Evolutionary conservation across 2,888 invertebrate species (phyloP).

Genomic region (Acrobasis consociella): DNA sequence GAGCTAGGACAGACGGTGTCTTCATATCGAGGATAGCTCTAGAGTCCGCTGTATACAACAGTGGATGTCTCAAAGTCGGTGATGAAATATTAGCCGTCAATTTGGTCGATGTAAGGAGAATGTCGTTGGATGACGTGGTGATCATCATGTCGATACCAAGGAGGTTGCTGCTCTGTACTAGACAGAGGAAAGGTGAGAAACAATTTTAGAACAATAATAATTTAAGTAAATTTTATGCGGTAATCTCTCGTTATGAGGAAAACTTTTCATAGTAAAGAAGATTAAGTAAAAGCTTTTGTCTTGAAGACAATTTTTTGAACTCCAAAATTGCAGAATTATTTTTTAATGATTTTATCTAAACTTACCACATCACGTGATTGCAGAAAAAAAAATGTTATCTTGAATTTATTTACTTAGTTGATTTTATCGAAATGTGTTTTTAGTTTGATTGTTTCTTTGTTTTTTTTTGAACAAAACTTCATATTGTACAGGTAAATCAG

Average conservation of each 20-base stretch:
- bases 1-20: constrained; percentile 96
- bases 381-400: no score
- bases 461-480: not conserved
- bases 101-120: constrained; percentile 97
- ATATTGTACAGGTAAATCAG: constrained; percentile 69
- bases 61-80: constrained; percentile 97
- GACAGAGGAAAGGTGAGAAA: constrained; percentile 87
- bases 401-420: no score
- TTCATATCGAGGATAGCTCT: constrained; percentile 96
- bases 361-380: no score
- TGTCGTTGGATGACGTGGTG: constrained; percentile 99
- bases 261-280: no score
- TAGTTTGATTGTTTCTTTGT: not conserved
- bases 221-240: not conserved
- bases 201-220: not conserved
- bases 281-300: no score
- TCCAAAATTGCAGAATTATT: no score
- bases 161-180: constrained; percentile 95
- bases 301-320: no score
- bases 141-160: constrained; percentile 99
- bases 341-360: no score
- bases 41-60: constrained; percentile 98
- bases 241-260: no score
- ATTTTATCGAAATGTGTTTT: no score
- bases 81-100: constrained; percentile 99